Evolutionary conservation across 2,797 vertebrate genomes (phyloP), one percentile per base, ranked within the genome.

Genomic region (Lindbergichthys nudifrons): DNA sequence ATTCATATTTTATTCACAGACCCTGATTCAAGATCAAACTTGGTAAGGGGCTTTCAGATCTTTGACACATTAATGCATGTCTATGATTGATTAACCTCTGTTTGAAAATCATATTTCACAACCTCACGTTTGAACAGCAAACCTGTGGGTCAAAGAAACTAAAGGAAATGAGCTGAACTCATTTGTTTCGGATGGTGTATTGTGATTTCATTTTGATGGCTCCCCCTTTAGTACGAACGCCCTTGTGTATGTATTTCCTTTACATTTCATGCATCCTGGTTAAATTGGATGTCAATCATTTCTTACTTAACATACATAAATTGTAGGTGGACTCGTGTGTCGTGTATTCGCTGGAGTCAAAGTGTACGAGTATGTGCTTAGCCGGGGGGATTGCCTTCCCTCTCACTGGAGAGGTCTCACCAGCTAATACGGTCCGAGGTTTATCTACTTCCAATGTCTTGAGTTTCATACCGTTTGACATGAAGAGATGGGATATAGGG

Each of bases 241-340:
- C 77, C 70, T 83, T 73, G 82, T 84, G 61, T 83, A 39, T 68
- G 18, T 19, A 23, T 78, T 84, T 69, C 65, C 58, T 69, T 78
- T 80, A 64, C 42, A 52, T 79, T 62, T 70, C 14, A 36, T 36
- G 8, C 9, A 36, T 75, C 64, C 60, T 9, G 60, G 39, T 73
- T 47, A 87, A 92, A 91, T 87, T 83, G 69, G 51, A 70, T 65
- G 83, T 86, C 85, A 87, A 19, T 91, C 80, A 86, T 80, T 70
- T 65, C 60, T 74, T 69, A 46, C 59, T 54, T 53, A 75, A 78
- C 65, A 47, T 76, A 52, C 10, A 1, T 73, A 65, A 61, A 82
- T 77, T 72, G 23, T 45, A 83, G 32, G 62, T 65, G n/a, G 58
- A 41, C n/a, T 42, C 72, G 58, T 71, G 75, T 76, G 60, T 45